Percentiles rank a stretch among this genome's conserved stretches.
phyloP scores from a whole-genome alignment of 2,113 vertebrate species.

The Alaudala cheleensis region DNA sequence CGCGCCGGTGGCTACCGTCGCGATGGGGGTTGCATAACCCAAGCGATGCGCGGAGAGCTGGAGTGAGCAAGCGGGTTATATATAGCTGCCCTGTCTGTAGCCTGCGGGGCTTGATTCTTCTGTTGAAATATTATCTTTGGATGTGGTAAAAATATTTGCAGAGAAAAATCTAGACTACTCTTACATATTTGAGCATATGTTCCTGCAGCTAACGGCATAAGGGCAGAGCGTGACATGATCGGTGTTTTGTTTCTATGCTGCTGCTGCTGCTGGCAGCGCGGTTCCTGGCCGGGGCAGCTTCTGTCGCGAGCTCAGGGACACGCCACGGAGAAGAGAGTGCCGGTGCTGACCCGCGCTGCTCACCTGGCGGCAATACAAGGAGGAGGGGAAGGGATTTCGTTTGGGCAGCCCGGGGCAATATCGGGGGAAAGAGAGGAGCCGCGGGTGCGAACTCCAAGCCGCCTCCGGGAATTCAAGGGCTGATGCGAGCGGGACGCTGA shows the following conservation, averaged over 20 bases:
- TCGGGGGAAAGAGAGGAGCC: background rate
- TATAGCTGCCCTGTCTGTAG: slow-evolving; percentile 63
- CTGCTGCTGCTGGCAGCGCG: background rate
- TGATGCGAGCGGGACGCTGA: background rate
- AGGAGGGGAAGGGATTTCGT: background rate
- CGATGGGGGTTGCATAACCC: slow-evolving; percentile 51
- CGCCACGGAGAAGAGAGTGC: background rate
- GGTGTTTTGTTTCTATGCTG: background rate
- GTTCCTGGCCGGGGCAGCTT: background rate
- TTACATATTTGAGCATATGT: slow-evolving; percentile 63
- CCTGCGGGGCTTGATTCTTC: slow-evolving; percentile 67
- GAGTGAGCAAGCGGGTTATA: slow-evolving; percentile 60
- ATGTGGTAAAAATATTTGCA: slow-evolving; percentile 65
- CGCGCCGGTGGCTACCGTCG: slow-evolving; percentile 45
- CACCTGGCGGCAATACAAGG: background rate
- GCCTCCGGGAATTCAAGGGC: background rate
- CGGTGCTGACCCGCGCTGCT: background rate
- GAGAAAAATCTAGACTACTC: slow-evolving; percentile 62
- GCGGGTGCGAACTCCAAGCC: background rate
- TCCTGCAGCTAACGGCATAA: slow-evolving; percentile 44
- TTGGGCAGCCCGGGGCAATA: background rate
- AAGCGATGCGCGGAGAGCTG: slow-evolving; percentile 38
- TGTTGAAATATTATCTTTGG: slow-evolving; percentile 72
- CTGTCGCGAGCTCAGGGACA: background rate
- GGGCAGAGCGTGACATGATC: slow-evolving; percentile 25